Evolutionary conservation across 2,797 vertebrate genomes (phyloP), one percentile per base, ranked within the genome.

Genomic region (Tympanoctomys barrerae): DNA sequence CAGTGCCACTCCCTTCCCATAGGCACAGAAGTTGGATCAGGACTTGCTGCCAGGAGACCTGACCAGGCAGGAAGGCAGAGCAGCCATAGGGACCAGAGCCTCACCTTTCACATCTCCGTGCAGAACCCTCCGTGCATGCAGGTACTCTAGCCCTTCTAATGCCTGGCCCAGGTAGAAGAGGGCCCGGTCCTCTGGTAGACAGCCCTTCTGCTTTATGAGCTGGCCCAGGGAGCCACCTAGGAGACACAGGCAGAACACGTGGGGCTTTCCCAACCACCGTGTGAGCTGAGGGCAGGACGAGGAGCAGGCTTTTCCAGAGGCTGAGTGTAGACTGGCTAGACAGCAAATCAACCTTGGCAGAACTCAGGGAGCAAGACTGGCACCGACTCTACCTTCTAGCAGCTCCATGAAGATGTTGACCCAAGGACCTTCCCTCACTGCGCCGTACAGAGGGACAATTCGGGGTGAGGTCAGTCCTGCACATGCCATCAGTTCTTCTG

Each of bases 71-170:
- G 64, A 68, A 64, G 62, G 2, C 36, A 62, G 54, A 68, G 33
- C 5, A 75, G 87, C 61, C 31, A 5, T 2, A 7, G 75, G 52
- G 59, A 59, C 31, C n/a, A 66, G 31, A 31, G 85, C 80, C 96
- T 89, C 98, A 99, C 99, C 99, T 99, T 99, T 99, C 85, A 99
- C 98, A 79, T 99, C 99, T 42, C 99, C 99, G 84, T 99, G 99
- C 11, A 99, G 98, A 94, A 99, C 98, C 84, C 98, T 99, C 91
- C 98, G 99, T 94, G 98, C 98, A 21, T 99, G 98, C 84, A 99
- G 98, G 98, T 99, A 99, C 94, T 99, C 99, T 92, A 99, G 98
- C 0, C 99, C 99, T 73, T 99, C 99, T 7, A 99, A 96, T 1
- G 99, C 99, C 95, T 99, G 99, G 21, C 98, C 98, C 93, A 99